Percentiles rank a stretch among this genome's conserved stretches.
These are phyloP conservation scores for Gymnoscopelus microlampas DNA, from an alignment of 2,797 vertebrate species.

Conservation along the genomic window DNA sequence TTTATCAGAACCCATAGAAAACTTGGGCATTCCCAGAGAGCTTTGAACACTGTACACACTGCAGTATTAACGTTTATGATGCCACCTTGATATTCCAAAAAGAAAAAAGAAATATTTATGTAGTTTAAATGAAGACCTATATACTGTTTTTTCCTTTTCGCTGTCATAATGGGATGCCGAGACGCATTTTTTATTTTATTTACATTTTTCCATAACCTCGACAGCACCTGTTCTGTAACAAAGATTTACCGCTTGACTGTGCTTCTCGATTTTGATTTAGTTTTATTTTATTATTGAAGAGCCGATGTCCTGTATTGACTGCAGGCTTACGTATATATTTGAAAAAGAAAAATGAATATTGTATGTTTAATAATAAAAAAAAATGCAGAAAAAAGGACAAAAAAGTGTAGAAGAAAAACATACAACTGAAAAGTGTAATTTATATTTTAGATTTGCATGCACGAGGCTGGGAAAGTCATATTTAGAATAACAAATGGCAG, in stretches of 20 bases:
- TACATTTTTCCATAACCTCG: constrained; percentile 30
- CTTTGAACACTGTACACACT: constrained; percentile 54
- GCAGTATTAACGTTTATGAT: constrained; percentile 71
- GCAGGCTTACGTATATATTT: constrained; percentile 88
- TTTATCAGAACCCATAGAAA: constrained; percentile 45
- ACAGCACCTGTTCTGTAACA: constrained; percentile 70
- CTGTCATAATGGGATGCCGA: constrained; percentile 50
- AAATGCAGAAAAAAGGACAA: constrained; percentile 58
- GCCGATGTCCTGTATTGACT: constrained; percentile 92
- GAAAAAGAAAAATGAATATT: constrained; percentile 68
- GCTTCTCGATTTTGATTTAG: constrained; percentile 68
- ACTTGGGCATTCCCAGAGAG: constrained; percentile 34
- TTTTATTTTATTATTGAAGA: constrained; percentile 76
- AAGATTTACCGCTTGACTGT: constrained; percentile 76
- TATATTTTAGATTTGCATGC: constrained; percentile 90
- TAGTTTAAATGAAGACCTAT: constrained; percentile 63
- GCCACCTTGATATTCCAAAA: constrained; percentile 72
- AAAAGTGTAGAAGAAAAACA: constrained; percentile 27
- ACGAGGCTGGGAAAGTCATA: constrained; percentile 87
- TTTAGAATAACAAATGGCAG: constrained; percentile 93
- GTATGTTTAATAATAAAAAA: constrained; percentile 78
- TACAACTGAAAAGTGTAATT: constrained; percentile 78
- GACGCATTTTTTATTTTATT: constrained; percentile 44
- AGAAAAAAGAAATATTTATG: constrained; percentile 48
- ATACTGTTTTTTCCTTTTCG: constrained; percentile 52